Evolutionary conservation across 2,888 invertebrate genomes (phyloP), one percentile per base, ranked within the genome.

Genomic region (Zonitis immaculata): DNA sequence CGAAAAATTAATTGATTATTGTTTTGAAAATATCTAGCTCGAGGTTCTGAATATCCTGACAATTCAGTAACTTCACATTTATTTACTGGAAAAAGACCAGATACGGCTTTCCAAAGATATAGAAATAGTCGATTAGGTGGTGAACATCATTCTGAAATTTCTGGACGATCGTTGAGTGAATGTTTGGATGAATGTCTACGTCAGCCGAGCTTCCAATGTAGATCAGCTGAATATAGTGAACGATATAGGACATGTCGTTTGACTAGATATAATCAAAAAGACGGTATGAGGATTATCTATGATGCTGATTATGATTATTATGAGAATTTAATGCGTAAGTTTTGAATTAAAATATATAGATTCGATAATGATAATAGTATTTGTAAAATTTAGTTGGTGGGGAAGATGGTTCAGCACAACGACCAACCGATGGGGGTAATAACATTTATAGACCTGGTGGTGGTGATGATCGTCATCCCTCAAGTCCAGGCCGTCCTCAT

Each of bases 291-390:
- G 56, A 86, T 93, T 50, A 88, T 92, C 61, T 92, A 92, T 72
- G 93, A 94, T 73, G 90, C 91, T 2, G 92, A 92, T 75, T 93
- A 91, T 74, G 93, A 94, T 77, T 94, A 93, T 76, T 94, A 93
- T 70, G 93, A 94, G 77, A 92, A 92, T 77, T 80, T 93, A 47
- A 91, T 92, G 91, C 88, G 93, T 92, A 80, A 86, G 91, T 84
- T 60, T 56, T 48, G 25, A 35, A 27, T 49, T 54, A 39, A 35
- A 47, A 54, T 49, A 51, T 14, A 20, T 35, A 54, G 30, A 47
- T 48, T 45, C 25, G 7, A 20, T 32, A 26, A 44, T 45, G 26
- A 47, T 22, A 28, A 39, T 39, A 42, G 30, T 25, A 48, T 47
- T 39, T n/a, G n/a, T n/a, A 45, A 5, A 45, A 25, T 54, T 59